A percentile compares a stretch with the other conserved stretches of the same genome.
These are phyloP conservation scores for Reticulitermes lucifugus DNA, from an alignment of 2,888 invertebrate species.

Conservation along the genomic window DNA sequence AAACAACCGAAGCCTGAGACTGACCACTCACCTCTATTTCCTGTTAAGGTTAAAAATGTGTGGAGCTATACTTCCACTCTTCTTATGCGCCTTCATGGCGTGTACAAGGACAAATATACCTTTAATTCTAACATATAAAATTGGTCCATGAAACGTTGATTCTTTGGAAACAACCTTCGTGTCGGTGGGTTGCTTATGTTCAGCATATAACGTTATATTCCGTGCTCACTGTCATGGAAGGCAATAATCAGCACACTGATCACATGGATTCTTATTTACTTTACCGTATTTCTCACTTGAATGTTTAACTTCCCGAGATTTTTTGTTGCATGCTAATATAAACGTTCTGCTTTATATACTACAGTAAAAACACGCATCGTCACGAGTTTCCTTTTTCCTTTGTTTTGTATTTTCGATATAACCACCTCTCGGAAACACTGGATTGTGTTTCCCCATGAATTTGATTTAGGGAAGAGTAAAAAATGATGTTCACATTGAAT, in stretches of 20 bases:
- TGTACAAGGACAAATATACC: no score
- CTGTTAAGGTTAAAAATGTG: no score
- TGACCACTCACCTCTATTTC: no score
- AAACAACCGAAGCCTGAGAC: no score
- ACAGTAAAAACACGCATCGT: slow-evolving; percentile 17
- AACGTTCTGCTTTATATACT: neutral
- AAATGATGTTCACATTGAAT: neutral
- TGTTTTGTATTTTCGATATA: neutral
- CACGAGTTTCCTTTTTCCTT: neutral
- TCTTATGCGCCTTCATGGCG: no score
- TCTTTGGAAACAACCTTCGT: neutral
- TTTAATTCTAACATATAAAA: no score
- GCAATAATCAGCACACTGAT: neutral
- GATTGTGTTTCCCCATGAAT: neutral
- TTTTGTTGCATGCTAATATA: slow-evolving; percentile 40
- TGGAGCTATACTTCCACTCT: no score
- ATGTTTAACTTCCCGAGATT: slow-evolving; percentile 36
- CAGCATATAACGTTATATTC: slow-evolving; percentile 7
- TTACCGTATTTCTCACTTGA: neutral
- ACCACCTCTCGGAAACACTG: neutral
- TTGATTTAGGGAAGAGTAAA: neutral
- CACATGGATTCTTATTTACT: neutral
- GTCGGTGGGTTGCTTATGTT: neutral
- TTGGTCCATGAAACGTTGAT: neutral
- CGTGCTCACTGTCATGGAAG: neutral